A percentile compares a stretch with the other conserved stretches of the same genome.
phyloP scores from a whole-genome alignment of 2,113 vertebrate genomes.

The Sinosuthora webbiana region DNA sequence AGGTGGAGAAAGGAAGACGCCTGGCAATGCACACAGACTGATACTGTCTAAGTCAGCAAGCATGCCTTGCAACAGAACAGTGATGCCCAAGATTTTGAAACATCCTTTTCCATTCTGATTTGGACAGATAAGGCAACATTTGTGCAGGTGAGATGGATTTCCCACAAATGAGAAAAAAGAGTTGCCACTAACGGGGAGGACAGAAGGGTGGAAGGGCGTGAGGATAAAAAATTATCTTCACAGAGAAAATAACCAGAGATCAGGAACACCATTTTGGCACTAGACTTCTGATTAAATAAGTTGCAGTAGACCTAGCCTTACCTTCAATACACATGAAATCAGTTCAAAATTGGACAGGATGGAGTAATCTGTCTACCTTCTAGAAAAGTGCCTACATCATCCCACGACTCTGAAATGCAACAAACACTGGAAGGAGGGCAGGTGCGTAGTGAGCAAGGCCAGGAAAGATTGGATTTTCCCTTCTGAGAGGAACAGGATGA shows the following conservation, averaged over 20 bases:
- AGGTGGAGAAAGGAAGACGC: neutral
- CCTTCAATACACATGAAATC: neutral
- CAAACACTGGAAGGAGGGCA: neutral
- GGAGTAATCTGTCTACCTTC: neutral
- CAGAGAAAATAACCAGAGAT: neutral
- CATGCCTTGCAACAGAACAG: neutral
- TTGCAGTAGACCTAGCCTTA: neutral
- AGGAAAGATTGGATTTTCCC: neutral
- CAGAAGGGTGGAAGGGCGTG: neutral
- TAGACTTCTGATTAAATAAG: neutral
- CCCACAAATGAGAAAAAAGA: neutral
- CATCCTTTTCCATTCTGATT: neutral
- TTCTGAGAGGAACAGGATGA: neutral
- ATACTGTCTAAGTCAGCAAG: neutral
- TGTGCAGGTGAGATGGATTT: neutral
- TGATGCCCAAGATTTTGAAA: neutral
- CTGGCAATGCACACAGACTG: neutral
- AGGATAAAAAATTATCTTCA: neutral
- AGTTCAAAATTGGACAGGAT: neutral
- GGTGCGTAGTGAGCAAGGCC: accelerated
- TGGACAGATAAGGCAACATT: neutral
- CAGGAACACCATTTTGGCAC: neutral
- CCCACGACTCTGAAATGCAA: neutral
- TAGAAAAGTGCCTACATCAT: neutral
- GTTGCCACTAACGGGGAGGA: neutral